Base-by-base conservation (phyloP, 2,888 invertebrate species). In the Germaria angustata region DNA sequence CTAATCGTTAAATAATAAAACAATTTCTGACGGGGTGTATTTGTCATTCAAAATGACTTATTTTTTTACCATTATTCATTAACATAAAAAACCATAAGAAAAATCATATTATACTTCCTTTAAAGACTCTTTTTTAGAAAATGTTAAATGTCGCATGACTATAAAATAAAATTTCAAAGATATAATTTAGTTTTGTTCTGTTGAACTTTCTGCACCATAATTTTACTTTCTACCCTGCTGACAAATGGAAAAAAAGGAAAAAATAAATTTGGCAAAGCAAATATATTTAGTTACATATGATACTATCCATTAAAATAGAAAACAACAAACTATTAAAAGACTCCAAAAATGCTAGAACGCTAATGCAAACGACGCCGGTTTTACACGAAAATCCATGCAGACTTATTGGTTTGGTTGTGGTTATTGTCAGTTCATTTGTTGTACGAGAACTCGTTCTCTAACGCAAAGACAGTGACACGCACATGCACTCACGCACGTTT, bases 361-460 rank as follows among this genome's bases (percentile, higher is more conserved):
- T 34, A 55, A 73, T 46, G 36, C 55, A 65, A 24, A 75, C 36
- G 65, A 75, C 75, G 75, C 65, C 65, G 22, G 24, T 9, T 55
- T 13, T 17, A 55, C 24, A 53, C 1, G 9, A 8, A 44, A 32
- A 46, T 46, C 17, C 15, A 55, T 34, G 53, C 51, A 63, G 75
- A 17, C 75, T 75, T 63, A 44, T 44, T 9, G 51, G 13, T 53
- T 44, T 9, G 51, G 13, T 66, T 51, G 51, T 1, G 17, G 15
- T 41, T 41, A 13, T 44, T 28, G 17, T 13, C 36, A 17, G 4
- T 24, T 61, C 44, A 11, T 28, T 41, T 9, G 3, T 6, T 57
- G 36, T 11, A 39, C 22, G 36, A 22, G n/a, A 39, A 39, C 53
- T 17, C 28, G 13, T 53, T 53, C n/a, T 55, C 32, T 22, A 6